Evolutionary conservation across 2,888 invertebrate genomes (phyloP), one percentile per base, ranked within the genome.

Genomic region (Cremastinae sp.): DNA sequence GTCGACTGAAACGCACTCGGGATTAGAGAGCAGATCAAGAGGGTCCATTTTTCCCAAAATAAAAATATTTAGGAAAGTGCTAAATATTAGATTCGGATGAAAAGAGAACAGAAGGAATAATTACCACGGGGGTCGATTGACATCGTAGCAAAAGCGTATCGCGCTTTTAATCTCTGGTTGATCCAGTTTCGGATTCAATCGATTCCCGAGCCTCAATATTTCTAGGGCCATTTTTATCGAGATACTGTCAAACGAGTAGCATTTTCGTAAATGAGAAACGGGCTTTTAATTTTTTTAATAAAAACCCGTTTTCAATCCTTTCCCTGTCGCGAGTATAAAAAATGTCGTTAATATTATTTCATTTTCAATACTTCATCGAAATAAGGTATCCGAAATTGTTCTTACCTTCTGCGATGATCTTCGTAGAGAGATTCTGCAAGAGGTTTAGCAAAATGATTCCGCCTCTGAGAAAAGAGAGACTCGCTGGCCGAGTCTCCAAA

Each of bases 181-280:
- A 88, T 85, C 87, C 88, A 87, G 87, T 75, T 69, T 64, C 68
- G 82, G 84, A 79, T 87, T 88, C 86, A 83, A 87, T 87, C 83
- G 85, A 80, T 80, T 84, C 83, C 86, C 82, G 81, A 78, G 68
- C 22, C n/a, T 45, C 74, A 53, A 65, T 20, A 62, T 45, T 54
- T 3, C 36, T 49, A 45, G 28, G 49, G 16, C 47, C 41, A 75
- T 51, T 75, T 56, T 43, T 38, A 66, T 68, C 18, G 36, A 4
- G 28, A 61, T 41, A 61, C 8, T 41, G 45, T 12, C 2, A 16
- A 61, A 59, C 5, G n/a, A 34, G 34, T 0, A 10, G 14, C 28
- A 28, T 28, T 28, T 5, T 3, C 28, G 28, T 3, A 28, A 28
- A 28, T 28, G 28, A 28, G 28, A 28, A 3, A 5, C 28, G 5